Evolutionary conservation across 2,888 invertebrate genomes (phyloP), one percentile per base, ranked within the genome.

Genomic region (Melanargia galathea): DNA sequence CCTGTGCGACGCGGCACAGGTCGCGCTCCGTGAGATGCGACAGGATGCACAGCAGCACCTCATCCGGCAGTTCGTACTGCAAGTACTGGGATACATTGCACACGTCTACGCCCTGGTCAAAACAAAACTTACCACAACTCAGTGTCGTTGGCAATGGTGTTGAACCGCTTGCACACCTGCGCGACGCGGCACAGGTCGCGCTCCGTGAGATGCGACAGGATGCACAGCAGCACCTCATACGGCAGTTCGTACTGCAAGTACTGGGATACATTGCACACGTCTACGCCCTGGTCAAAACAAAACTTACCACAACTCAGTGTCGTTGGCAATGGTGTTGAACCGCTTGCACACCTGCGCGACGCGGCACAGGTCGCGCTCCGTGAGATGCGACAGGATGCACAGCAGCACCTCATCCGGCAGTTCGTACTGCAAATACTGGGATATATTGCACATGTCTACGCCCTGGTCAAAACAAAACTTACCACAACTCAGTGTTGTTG

Each of bases 151-250:
- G 97, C 96, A 74, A 98, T 96, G 52, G 95, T 94, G 84, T 97
- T 97, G 92, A 99, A 99, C 75, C 99, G 94, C 90, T 97, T 97
- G 93, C 98, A 99, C 70, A 99, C 99, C 87, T 97, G 96, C 67
- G 98, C 95, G 73, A 98, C 96, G 71, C 97, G 94, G 86, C 98
- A 98, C 74, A 99, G 92, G 87, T 99, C 99, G 82, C 97, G 96
- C 90, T 99, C 99, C 73, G 97, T 93, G 75, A 99, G 93, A 88
- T 98, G 99, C 71, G 97, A 97, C 87, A 99, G 97, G 81, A 99
- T 98, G 73, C 97, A 98, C 73, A 98, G 94, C 74, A 99, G 92
- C 73, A 99, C 98, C 90, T 99, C 99, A 82, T 98, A 98, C 7
- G 98, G 98, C 85, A 99, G 92, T 90, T 98, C 98, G 77, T 97